These are phyloP conservation scores for Salticus scenicus DNA, from an alignment of 2,888 invertebrate species.

Conservation along the genomic window DNA sequence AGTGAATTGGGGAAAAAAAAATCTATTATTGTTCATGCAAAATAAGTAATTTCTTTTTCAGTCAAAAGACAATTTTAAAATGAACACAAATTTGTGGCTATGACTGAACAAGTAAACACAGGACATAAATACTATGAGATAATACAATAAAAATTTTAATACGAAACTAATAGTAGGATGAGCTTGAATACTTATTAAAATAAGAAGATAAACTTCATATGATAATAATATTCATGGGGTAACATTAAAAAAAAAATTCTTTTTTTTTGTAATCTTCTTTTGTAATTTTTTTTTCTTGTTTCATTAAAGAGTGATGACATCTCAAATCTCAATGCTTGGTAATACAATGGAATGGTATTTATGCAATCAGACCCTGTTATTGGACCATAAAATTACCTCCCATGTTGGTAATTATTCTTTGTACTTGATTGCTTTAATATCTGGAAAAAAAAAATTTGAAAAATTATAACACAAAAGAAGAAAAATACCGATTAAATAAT, in stretches of 20 bases:
- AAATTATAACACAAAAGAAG: no score
- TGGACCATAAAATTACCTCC: constrained; percentile 46
- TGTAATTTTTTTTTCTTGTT: no score
- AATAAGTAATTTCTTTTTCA: no score
- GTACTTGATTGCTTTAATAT: constrained; percentile 40
- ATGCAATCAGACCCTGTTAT: constrained; percentile 53
- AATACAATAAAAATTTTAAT: neutral
- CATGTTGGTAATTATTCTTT: constrained; percentile 27
- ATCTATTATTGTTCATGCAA: no score
- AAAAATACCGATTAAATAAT: no score
- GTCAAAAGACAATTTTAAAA: no score
- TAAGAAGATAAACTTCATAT: neutral
- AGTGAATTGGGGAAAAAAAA: no score
- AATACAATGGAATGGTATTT: constrained; percentile 32
- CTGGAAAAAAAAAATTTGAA: constrained; percentile 15
- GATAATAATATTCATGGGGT: constrained; percentile 28
- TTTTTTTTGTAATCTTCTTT: neutral
- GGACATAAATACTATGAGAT: constrained; percentile 2
- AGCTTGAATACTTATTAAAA: constrained; percentile 26
- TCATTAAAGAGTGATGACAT: neutral
- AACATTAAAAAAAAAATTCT: constrained; percentile 35
- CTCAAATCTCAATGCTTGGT: neutral
- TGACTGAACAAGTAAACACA: neutral
- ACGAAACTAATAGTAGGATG: no score
- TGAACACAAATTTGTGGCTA: no score